phyloP scores from a whole-genome alignment of 2,797 vertebrate genomes.

The Halcyon chelicuti region DNA sequence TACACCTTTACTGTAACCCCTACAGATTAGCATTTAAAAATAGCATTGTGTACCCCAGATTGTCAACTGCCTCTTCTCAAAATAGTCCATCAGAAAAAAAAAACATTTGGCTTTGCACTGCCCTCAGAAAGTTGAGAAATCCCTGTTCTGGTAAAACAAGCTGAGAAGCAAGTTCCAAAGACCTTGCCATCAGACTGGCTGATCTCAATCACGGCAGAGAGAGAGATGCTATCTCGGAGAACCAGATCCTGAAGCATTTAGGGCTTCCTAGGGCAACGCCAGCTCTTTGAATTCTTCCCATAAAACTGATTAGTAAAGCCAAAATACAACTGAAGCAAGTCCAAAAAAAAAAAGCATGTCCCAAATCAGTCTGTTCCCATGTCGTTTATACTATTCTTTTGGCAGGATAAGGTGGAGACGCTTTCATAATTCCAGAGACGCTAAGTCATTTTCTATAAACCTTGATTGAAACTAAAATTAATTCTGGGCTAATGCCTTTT shows the following conservation, averaged over 20 bases:
- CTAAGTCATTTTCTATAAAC: slow-evolving; percentile 12
- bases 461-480: background rate
- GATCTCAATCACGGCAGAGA: background rate
- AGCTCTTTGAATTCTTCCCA: slow-evolving; percentile 11
- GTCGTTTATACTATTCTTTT: background rate
- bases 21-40: background rate
- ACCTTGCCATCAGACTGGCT: background rate
- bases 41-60: background rate
- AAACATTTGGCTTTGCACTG: background rate
- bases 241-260: background rate
- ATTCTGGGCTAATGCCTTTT: slow-evolving; percentile 8
- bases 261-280: background rate
- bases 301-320: background rate
- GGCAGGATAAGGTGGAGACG: background rate
- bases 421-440: slow-evolving; percentile 8
- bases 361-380: background rate
- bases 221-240: background rate
- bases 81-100: background rate
- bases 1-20: background rate
- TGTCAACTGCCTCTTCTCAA: background rate
- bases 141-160: background rate
- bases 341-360: background rate
- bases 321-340: slow-evolving; percentile 1
- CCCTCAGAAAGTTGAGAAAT: background rate
- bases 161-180: background rate